Conservation (phyloP, 53 echinoderm and acorn worm genomes). For the Pentamera pediparva region DNA sequence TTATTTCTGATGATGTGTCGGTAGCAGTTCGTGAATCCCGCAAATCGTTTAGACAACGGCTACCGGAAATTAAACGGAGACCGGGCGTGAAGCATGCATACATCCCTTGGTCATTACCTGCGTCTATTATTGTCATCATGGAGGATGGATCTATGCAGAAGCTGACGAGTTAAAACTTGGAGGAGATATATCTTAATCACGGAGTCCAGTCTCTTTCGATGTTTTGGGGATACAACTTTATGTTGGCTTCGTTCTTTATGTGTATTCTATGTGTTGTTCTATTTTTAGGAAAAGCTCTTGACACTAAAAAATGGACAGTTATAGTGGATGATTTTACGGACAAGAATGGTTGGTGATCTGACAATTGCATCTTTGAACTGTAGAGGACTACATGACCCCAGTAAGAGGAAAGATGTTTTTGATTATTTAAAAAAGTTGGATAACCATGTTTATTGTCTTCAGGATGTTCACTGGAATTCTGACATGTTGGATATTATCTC, state of each 20-base stretch:
- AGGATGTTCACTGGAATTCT: background rate
- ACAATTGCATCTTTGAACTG: constrained; percentile 7
- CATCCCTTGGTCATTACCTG: background rate
- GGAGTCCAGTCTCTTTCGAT: background rate
- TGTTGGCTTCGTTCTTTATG: background rate
- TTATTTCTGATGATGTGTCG: background rate
- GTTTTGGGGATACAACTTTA: background rate
- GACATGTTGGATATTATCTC: background rate
- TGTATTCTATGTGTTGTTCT: background rate
- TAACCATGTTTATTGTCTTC: background rate
- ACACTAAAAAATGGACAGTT: too few relatives aligned
- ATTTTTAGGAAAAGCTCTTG: background rate
- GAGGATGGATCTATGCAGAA: background rate
- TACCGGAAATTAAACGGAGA: background rate
- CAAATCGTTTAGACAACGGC: background rate
- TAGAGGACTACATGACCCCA: constrained; percentile 6
- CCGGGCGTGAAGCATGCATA: background rate
- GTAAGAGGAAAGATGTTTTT: constrained; percentile 8
- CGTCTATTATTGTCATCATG: background rate
- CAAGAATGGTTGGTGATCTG: background rate
- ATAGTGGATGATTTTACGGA: too few relatives aligned
- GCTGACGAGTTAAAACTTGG: background rate
- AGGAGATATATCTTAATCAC: background rate
- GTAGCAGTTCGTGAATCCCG: background rate
- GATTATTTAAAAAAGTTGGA: background rate